Evolutionary conservation across 2,888 invertebrate genomes (phyloP), one percentile per base, ranked within the genome.

Genomic region (Meliscaeva auricollis): DNA sequence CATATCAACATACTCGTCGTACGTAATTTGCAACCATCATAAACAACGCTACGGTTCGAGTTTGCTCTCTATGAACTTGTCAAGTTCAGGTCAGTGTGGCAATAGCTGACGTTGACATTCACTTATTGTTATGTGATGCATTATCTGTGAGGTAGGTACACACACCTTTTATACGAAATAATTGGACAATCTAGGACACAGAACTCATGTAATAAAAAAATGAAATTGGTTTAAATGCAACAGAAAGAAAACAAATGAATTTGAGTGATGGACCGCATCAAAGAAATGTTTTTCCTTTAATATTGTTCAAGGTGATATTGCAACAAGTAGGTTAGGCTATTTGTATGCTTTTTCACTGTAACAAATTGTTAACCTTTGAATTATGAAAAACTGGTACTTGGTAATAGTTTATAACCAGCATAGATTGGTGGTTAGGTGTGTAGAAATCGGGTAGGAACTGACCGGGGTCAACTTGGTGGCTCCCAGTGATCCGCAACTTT

Each of bases 21-120:
- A 72, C 60, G 75, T 60, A 79, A 70, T 66, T 64, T 46, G 41
- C 30, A 58, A 66, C 32, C 50, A 70, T 75, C 79, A 48, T 48
- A 48, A 48, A 48, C 20, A 38, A 58, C 20, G 38, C 84, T 70
- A 64, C 15, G 50, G 13, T 70, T 44, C 50, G 15, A 52, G 56
- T 50, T 70, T 48, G 74, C 64, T 73, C 50, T 73, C 60, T 79
- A 58, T 66, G 74, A 76, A 81, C 73, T 69, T 68, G 76, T 81
- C 85, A 85, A 85, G 85, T 85, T 85, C 85, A 85, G 85, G 85
- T 85, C 85, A 85, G 81, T 81, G 85, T 73, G 73, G 80, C 81
- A 85, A 60, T 69, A 69, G 68, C 52, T 77, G 76, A 76, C 68
- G 80, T 80, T 81, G 85, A 81, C 85, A 81, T 85, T 81, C 81